Evolutionary conservation across 2,113 vertebrate species (phyloP).

Genomic region (Podilymbus podiceps): DNA sequence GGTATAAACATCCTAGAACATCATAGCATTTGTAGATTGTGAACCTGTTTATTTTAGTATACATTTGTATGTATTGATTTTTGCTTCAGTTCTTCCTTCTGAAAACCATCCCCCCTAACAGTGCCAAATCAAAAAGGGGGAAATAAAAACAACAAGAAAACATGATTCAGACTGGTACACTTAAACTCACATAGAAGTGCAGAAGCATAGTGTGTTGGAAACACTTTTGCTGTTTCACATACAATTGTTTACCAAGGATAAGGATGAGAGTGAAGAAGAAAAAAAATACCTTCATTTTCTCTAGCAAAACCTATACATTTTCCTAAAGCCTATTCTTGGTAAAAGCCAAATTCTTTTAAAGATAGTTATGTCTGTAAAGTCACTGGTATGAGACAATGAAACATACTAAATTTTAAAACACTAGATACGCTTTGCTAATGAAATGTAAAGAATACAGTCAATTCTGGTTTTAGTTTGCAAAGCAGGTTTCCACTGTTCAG

Average conservation of each 20-base stretch:
- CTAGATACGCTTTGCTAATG: not conserved
- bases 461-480: not conserved
- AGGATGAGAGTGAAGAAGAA: not conserved
- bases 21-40: not conserved
- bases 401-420: not conserved
- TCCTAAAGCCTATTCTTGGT: not conserved
- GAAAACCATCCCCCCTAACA: not conserved
- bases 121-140: not conserved
- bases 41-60: not conserved
- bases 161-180: not conserved
- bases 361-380: not conserved
- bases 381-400: not conserved
- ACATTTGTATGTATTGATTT: not conserved
- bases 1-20: not conserved
- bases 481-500: not conserved
- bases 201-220: not conserved
- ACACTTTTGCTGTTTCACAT: not conserved
- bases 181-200: not conserved
- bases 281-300: not conserved
- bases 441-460: not conserved
- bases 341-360: not conserved
- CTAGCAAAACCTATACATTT: not conserved
- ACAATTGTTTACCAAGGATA: not conserved
- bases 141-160: not conserved
- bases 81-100: constrained; percentile 5